Base-by-base conservation (phyloP, 2,797 vertebrate species). In the Leontocebus nigricollis region DNA sequence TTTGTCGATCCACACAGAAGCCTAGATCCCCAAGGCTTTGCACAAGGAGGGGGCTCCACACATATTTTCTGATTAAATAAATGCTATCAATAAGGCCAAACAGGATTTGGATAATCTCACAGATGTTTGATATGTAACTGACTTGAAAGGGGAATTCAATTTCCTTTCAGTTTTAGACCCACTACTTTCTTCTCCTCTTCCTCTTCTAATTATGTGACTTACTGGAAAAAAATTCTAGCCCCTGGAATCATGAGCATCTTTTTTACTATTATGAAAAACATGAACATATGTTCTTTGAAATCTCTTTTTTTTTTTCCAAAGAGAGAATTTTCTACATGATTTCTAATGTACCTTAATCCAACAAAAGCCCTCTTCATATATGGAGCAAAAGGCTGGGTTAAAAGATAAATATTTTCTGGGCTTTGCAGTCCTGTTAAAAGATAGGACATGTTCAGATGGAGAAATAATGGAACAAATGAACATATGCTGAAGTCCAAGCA, bases 161-260 rank as follows among this genome's bases (percentile, higher is more conserved):
- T 89, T 95, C 17, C 92, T 90, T 86, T 52, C 90, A 5, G n/a
- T 90, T 88, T 93, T 70, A 67, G n/a, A 33, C 39, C 36, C 13
- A 86, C 36, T 1, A 46, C 48, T 90, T 90, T 33, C 61, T 39
- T 7, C 39, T 85, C 39, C 33, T 55, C 1, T 52, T 90, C 33
- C 46, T 93, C 26, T 88, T 46, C n/a, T 70, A 90, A 88, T 30
- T 46, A 36, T 41, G 11, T 81, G 67, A 92, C 33, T 76, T 83
- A 50, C 26, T 44, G 39, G n/a, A 84, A 88, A 26, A 90, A 41
- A 50, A 44, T 30, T 73, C 4, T 52, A 86, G 27, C 2, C 17
- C 30, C 33, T 81, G 7, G 46, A 86, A 94, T 84, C 46, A 70
- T 26, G 33, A 95, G 20, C 86, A 57, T 77, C 30, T 87, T 52